Evolutionary conservation across 1,140 invertebrate species (phyloP), one percentile per base, ranked within the genome.

Genomic region (Drosophila kikkawai): DNA sequence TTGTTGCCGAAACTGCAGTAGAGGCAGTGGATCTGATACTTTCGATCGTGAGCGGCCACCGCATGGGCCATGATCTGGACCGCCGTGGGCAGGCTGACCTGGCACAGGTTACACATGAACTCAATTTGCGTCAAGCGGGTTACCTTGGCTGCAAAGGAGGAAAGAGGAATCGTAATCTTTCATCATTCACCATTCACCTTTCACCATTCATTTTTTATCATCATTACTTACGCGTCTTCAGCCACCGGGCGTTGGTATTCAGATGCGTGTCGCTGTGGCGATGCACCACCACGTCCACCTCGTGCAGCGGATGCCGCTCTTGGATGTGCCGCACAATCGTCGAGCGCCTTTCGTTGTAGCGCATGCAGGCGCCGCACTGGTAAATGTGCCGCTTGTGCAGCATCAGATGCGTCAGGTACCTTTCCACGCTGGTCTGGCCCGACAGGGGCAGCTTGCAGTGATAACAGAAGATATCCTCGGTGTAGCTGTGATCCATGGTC

Each of bases 381-480:
- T 64, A 88, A 13, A 90, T 34, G 32, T 84, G n/a, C 5, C 69
- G 81, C 63, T 88, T 84, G 48, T 88, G 84, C 12, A 15, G 15
- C 0, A 22, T 2, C 45, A 90, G 48, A 22, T 88, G 84, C 7
- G 47, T 22, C 2, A 90, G 0, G 0, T 68, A 36, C n/a, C 53
- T 65, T 0, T 80, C 66, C 0, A 60, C 1, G 22, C 37, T 17
- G 5, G 1, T 4, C 0, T 60, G 15, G 0, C 32, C 29, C 9
- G 4, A 0, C 6, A 42, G 19, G 2, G 8, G n/a, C 12, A 0
- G 0, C 4, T 2, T 0, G 45, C 84, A 88, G 45, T 90, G 85
- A 1, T 12, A 4, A 34, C 84, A 88, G 12, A 12, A 36, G 0
- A 45, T n/a, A 0, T 0, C 4, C 11, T 87, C 39, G 2, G 1